Conservation (phyloP, 2,888 invertebrate genomes). For the Spialia ferax region DNA sequence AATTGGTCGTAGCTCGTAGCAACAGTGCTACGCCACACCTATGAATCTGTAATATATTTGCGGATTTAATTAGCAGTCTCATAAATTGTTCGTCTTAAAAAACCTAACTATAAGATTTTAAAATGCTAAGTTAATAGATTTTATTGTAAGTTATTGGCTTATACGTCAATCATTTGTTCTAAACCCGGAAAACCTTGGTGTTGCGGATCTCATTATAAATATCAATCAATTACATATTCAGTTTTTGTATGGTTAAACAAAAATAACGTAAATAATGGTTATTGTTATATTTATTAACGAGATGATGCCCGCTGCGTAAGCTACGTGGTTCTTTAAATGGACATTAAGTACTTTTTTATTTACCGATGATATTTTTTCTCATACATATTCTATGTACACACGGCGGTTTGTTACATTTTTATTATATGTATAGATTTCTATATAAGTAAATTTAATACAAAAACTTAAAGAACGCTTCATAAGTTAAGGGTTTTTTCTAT, state of each 20-base stretch:
- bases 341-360: too few relatives aligned
- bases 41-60: neutral
- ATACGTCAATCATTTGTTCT: conserved; percentile 15
- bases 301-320: too few relatives aligned
- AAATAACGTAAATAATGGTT: neutral
- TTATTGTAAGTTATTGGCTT: conserved; percentile 4
- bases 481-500: too few relatives aligned
- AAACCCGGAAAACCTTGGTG: conserved; percentile 13
- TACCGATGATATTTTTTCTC: too few relatives aligned
- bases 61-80: neutral
- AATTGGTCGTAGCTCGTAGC: conserved; percentile 11
- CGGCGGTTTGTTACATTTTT: too few relatives aligned
- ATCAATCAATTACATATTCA: neutral
- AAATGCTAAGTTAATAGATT: neutral
- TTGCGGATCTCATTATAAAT: conserved; percentile 5
- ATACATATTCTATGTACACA: too few relatives aligned
- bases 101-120: neutral
- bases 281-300: neutral
- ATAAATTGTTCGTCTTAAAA: neutral
- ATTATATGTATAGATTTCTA: too few relatives aligned
- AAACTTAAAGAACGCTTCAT: too few relatives aligned
- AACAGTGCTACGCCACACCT: conserved; percentile 4
- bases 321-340: too few relatives aligned
- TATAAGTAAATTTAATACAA: too few relatives aligned
- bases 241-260: neutral